Evolutionary conservation across 2,888 invertebrate species (phyloP), one percentile per base, ranked within the genome.

Genomic region (Nemurella pictetii): DNA sequence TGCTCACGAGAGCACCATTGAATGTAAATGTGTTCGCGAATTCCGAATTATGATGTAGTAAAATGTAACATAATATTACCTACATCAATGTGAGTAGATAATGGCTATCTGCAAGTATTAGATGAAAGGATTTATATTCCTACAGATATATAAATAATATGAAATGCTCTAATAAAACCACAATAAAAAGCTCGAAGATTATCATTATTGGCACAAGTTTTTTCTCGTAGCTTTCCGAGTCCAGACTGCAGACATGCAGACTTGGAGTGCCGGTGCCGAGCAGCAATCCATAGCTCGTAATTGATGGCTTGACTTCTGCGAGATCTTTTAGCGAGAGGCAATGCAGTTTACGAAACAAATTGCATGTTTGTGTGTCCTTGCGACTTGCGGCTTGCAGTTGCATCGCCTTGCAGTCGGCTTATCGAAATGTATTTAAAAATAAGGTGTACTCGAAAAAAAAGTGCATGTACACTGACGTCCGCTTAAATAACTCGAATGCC

Each of bases 301-400:
- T n/a, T n/a, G n/a, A n/a, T n/a, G n/a, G n/a, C n/a, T 55, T 55
- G 55, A 55, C 20, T n/a, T n/a, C n/a, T n/a, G n/a, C 9, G 9
- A 55, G 9, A 55, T 55, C 55, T 55, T 12, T 12, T 55, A 55
- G 55, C 55, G 20, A 12, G 55, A 3, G 55, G 55, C 55, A 55
- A 55, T 55, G 55, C 20, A 55, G 55, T 55, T 55, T 55, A 55
- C 15, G 15, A 20, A 55, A 55, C 55, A 55, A 55, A 55, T 55
- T 55, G 75, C 29, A 75, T 28, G 75, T 75, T 75, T 75, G n/a
- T 28, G 29, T 28, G 75, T 28, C 75, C 75, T 75, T 75, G 27
- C 27, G 25, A 4, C 20, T 26, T 4, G 27, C 27, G 25, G 25
- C 20, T 26, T 4, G 26, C 25, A 25, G 75, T 26, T 27, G 75